Evolutionary conservation across 2,888 invertebrate species (phyloP).

Genomic region (Papilio gigon): DNA sequence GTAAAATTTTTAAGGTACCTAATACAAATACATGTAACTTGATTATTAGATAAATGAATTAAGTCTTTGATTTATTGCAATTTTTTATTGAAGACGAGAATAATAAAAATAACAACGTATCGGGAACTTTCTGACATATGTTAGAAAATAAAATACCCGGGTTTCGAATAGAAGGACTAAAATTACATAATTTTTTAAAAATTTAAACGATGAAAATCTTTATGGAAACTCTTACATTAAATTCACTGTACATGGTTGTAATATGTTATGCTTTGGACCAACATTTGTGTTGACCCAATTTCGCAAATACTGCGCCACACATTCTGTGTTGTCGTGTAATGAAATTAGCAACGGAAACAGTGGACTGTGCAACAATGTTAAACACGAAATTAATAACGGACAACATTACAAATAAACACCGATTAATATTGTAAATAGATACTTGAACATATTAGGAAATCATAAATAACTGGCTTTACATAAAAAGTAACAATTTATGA

Average conservation of each 20-base stretch:
- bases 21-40: too few relatives aligned
- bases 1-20: background rate
- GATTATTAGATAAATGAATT: too few relatives aligned
- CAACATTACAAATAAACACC: slow-evolving; percentile 7
- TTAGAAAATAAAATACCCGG: background rate
- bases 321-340: slow-evolving; percentile 34
- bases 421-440: background rate
- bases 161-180: background rate
- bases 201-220: background rate
- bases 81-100: too few relatives aligned
- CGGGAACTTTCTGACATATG: background rate
- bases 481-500: background rate
- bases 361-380: slow-evolving; percentile 26
- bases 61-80: too few relatives aligned
- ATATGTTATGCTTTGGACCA: slow-evolving; percentile 12
- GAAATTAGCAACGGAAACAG: slow-evolving; percentile 29
- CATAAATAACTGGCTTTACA: background rate
- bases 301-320: slow-evolving; percentile 24
- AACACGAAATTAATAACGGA: slow-evolving; percentile 22
- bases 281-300: slow-evolving; percentile 36
- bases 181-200: background rate
- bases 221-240: slow-evolving; percentile 11
- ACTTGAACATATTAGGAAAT: background rate
- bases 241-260: slow-evolving; percentile 7
- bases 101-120: background rate